These are phyloP conservation scores for Henicopernis longicauda DNA, from an alignment of 2,113 vertebrate genomes.

Conservation along the genomic window DNA sequence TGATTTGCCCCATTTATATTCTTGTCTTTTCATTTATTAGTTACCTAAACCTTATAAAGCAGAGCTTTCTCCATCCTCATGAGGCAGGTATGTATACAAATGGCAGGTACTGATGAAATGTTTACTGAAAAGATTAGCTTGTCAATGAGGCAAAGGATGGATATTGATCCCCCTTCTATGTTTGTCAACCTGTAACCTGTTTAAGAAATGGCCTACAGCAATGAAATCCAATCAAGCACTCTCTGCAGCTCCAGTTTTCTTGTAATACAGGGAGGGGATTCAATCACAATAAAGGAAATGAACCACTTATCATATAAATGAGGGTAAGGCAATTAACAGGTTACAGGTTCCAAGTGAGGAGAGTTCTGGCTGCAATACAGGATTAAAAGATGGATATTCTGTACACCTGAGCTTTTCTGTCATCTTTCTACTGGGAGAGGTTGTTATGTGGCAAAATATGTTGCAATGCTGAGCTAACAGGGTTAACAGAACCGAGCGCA, in stretches of 20 bases:
- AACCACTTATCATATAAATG: slow-evolving; percentile 73
- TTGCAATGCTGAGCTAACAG: not conserved
- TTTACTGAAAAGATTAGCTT: slow-evolving; percentile 75
- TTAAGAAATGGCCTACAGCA: slow-evolving; percentile 71
- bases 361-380: slow-evolving; percentile 15
- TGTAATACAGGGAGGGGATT: slow-evolving; percentile 61
- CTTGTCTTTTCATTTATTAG: slow-evolving; percentile 63
- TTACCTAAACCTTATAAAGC: slow-evolving; percentile 64
- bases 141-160: slow-evolving; percentile 68
- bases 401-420: not conserved
- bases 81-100: slow-evolving; percentile 68
- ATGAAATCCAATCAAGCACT: slow-evolving; percentile 70
- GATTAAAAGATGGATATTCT: not conserved
- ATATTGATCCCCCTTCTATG: slow-evolving; percentile 66
- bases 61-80: slow-evolving; percentile 38
- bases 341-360: slow-evolving; percentile 53
- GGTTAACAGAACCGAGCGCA: not conserved
- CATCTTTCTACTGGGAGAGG: not conserved
- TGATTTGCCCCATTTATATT: slow-evolving; percentile 50
- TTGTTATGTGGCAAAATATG: not conserved
- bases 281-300: slow-evolving; percentile 72
- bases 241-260: slow-evolving; percentile 62
- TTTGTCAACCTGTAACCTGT: slow-evolving; percentile 72
- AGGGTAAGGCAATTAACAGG: slow-evolving; percentile 65
- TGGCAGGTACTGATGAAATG: slow-evolving; percentile 74